Evolutionary conservation across 2,797 vertebrate species (phyloP), one percentile per base, ranked within the genome.

Genomic region (Crossoptilon crossoptilon): DNA sequence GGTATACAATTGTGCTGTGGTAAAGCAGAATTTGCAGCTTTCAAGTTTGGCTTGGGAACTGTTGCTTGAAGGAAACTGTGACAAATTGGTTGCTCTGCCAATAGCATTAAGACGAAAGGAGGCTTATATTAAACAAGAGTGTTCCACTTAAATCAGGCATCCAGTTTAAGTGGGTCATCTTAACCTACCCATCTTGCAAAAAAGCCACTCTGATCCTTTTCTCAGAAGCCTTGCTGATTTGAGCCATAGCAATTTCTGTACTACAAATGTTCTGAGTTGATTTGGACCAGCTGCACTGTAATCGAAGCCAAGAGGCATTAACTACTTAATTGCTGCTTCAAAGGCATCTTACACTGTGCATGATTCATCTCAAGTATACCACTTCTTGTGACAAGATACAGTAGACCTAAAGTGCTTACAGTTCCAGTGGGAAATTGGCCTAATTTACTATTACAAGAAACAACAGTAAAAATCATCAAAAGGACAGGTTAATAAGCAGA

Each of bases 51-150:
- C 49, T 87, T 53, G 53, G 81, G 67, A 92, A 33, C 26, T 37
- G 53, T 67, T 93, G 55, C 44, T 87, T 75, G 70, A 91, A 93
- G 87, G 74, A 94, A 95, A 96, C 87, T 75, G 94, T 95, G 92
- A 95, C 73, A 96, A 96, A 96, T 95, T 79, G 59, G 43, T 68
- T 96, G 33, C 60, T 83, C 62, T 90, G 86, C 70, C 85, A 93
- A 86, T 41, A 91, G 56, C 82, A 78, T 89, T 84, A 80, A 90
- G 89, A 96, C 84, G 68, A 95, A 96, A 94, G 59, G 24, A 92
- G 51, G 66, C 11, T 96, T 85, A 31, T 89, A 94, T 94, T 84
- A 93, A 94, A 94, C 69, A 82, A 19, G 87, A 93, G 29, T 49
- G 71, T 62, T 91, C 44, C 68, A 80, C 84, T 94, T 89, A 95